Base-by-base conservation (phyloP, 2,797 vertebrate species). In the Vipera ursinii region DNA sequence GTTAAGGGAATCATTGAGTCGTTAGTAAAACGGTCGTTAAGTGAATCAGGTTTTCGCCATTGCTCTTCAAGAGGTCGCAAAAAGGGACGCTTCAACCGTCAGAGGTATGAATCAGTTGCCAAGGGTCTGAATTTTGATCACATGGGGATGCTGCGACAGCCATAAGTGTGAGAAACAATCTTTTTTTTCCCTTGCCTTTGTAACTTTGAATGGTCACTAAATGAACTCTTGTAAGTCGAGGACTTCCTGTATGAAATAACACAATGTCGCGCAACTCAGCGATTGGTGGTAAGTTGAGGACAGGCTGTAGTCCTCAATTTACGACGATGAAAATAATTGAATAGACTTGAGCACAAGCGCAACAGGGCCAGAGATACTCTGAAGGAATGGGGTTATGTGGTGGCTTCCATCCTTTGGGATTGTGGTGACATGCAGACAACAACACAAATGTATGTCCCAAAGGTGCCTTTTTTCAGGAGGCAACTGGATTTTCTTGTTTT, bases 131-230 rank as follows among this genome's bases (percentile, higher is more conserved):
- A 65, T 65, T 65, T 65, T n/a, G 63, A n/a, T 65, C 28, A 63
- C 26, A 63, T 1, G 0, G 28, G 26, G 28, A 32, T 14, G 63
- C 1, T 15, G 63, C 2, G 2, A 15, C 2, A 13, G 63, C 12
- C 26, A 9, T 28, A 63, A 28, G 61, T 28, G 61, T n/a, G 63
- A 65, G 14, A 69, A 69, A 69, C 0, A 0, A 32, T 17, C 63
- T 3, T 6, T 6, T 32, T 69, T 32, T 3, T 0, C 4, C 61
- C n/a, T 2, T 6, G 13, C 63, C 2, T 0, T 15, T 15, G 63
- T 15, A 69, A 32, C 5, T 15, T 69, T 0, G 2, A 6, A 63
- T 0, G 2, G 13, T 69, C n/a, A n/a, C 28, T n/a, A n/a, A 32
- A 2, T 15, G 28, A 32, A 69, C 4, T 2, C 2, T 69, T 15